phyloP scores from a whole-genome alignment of 2,888 invertebrate species.

The Eueremaeus valkanovi region DNA sequence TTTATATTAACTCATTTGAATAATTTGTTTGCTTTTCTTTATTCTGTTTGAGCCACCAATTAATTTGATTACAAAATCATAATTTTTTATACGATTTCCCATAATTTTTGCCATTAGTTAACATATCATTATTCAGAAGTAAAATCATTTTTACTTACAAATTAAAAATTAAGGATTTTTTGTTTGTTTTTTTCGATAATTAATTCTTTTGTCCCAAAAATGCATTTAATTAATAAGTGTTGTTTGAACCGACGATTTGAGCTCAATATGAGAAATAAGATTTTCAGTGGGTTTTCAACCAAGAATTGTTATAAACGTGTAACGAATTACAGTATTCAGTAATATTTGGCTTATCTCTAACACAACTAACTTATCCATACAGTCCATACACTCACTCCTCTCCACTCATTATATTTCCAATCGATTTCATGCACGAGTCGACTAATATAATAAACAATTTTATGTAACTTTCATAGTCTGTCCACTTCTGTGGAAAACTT shows the following conservation, averaged over 20 bases:
- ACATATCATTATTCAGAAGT: background rate
- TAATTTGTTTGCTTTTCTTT: too few species aligned
- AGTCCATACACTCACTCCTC: constrained; percentile 2
- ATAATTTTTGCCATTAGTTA: too few species aligned
- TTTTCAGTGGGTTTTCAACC: background rate
- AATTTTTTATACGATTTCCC: too few species aligned
- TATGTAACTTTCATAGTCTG: background rate
- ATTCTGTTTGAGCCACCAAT: too few species aligned
- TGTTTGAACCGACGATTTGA: constrained; percentile 5
- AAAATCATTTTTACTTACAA: background rate
- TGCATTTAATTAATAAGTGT: background rate
- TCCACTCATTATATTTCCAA: constrained; percentile 8
- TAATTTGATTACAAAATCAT: too few species aligned
- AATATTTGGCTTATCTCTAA: too few species aligned
- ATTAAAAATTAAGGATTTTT: too few species aligned
- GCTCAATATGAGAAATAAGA: background rate
- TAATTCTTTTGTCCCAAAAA: constrained; percentile 3
- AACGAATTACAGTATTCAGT: too few species aligned
- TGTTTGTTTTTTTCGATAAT: too few species aligned
- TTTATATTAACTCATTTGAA: too few species aligned
- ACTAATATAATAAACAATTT: background rate
- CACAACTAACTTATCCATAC: too few species aligned
- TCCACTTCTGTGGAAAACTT: background rate
- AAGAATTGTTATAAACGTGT: background rate
- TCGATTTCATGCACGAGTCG: constrained; percentile 1